phyloP scores from a whole-genome alignment of 2,888 invertebrate species.

The Galerucella nymphaeae region DNA sequence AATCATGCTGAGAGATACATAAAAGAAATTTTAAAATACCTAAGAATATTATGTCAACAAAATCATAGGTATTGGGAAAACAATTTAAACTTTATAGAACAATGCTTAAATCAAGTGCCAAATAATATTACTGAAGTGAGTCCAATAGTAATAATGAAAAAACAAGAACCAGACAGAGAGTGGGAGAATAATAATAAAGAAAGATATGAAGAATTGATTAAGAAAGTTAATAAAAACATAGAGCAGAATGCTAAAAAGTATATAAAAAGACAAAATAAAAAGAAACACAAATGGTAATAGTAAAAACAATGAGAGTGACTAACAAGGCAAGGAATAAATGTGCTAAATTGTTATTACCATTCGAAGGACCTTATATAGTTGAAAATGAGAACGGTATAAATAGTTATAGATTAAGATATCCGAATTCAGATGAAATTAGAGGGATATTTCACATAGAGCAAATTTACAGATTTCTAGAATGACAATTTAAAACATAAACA shows the following conservation, averaged over 20 bases:
- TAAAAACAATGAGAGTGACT: constrained; percentile 1
- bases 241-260: neutral
- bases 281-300: constrained; percentile 3
- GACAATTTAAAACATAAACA: no score
- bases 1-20: no score
- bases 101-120: neutral
- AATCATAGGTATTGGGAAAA: neutral
- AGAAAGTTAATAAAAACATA: constrained; percentile 4
- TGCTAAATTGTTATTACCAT: constrained; percentile 8
- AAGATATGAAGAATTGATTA: neutral
- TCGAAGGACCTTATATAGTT: neutral
- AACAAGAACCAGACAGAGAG: neutral
- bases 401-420: constrained; percentile 9
- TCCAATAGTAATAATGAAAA: neutral
- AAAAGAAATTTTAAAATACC: neutral
- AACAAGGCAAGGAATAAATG: neutral
- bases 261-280: neutral
- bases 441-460: neutral
- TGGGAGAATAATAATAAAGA: neutral
- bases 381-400: constrained; percentile 12
- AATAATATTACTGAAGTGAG: neutral
- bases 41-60: neutral
- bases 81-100: neutral
- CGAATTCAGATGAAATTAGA: constrained; percentile 6
- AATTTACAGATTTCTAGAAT: neutral